These are phyloP conservation scores for Drosophila tanythrix DNA, from an alignment of 2,888 invertebrate genomes.

Conservation along the genomic window DNA sequence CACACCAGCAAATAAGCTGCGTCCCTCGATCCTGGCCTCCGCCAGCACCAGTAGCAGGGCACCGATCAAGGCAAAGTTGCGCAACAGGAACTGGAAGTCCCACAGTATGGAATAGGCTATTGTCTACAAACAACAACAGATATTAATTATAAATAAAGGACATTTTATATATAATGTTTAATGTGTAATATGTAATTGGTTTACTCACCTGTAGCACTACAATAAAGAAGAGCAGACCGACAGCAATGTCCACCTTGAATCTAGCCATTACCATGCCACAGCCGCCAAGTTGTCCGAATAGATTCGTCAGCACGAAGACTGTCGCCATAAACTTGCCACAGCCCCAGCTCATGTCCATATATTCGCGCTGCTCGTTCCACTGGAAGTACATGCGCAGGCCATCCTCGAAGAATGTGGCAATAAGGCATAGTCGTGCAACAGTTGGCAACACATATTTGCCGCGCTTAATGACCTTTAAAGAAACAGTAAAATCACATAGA, in stretches of 20 bases:
- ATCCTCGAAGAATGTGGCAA: slow-evolving; percentile 99
- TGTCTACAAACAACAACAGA: slow-evolving; percentile 87
- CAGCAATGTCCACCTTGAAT: slow-evolving; percentile 95
- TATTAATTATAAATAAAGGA: not conserved
- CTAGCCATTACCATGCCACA: slow-evolving; percentile 98
- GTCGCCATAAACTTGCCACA: slow-evolving; percentile 97
- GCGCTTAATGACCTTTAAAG: slow-evolving; percentile 92
- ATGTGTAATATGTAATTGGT: not conserved
- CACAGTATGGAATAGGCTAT: slow-evolving; percentile 98
- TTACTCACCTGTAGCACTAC: slow-evolving; percentile 95
- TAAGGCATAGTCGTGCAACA: slow-evolving; percentile 97
- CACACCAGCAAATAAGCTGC: slow-evolving; percentile 98
- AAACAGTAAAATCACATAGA: not conserved
- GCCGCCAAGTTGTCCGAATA: slow-evolving; percentile 97
- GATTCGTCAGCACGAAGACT: slow-evolving; percentile 97
- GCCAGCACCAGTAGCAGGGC: slow-evolving; percentile 98
- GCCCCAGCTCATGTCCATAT: slow-evolving; percentile 98
- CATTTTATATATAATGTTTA: not conserved
- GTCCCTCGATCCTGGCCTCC: slow-evolving; percentile 97
- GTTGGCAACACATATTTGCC: slow-evolving; percentile 97
- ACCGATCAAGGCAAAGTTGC: slow-evolving; percentile 98
- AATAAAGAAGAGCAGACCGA: slow-evolving; percentile 96
- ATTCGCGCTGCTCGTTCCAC: slow-evolving; percentile 98
- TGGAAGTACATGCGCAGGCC: slow-evolving; percentile 99
- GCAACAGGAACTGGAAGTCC: slow-evolving; percentile 98